These are phyloP conservation scores for Bombus sylvicola DNA, from an alignment of 1,140 invertebrate species.

Conservation along the genomic window DNA sequence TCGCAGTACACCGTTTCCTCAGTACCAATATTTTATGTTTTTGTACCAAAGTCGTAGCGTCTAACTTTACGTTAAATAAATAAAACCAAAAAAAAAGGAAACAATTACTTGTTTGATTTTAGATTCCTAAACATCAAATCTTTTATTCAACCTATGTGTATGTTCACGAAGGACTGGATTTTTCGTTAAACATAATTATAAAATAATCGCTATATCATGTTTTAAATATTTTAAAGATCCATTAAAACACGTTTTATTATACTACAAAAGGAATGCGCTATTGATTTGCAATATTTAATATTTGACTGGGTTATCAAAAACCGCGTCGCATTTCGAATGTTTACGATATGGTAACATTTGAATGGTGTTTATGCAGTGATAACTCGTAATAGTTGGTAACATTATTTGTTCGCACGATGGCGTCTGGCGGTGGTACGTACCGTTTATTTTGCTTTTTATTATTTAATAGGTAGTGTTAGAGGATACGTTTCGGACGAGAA, in stretches of 20 bases:
- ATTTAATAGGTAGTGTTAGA: slow-evolving; percentile 35
- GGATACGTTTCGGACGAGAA: background rate
- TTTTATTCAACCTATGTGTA: no score
- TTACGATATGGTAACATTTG: slow-evolving; percentile 35
- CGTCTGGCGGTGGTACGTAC: slow-evolving; percentile 72
- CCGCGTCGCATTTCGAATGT: no score
- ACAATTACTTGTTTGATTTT: background rate
- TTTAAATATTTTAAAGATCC: background rate
- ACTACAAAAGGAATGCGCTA: slow-evolving; percentile 2
- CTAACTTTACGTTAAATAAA: slow-evolving; percentile 81
- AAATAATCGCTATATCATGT: no score
- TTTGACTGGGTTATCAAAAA: background rate
- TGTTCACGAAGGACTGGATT: background rate
- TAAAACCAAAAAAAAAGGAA: slow-evolving; percentile 68
- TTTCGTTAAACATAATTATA: background rate
- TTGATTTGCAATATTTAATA: background rate
- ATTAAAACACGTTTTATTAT: background rate
- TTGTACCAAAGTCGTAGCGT: slow-evolving; percentile 81
- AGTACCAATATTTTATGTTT: slow-evolving; percentile 79
- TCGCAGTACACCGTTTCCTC: slow-evolving; percentile 71
- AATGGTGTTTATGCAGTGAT: slow-evolving; percentile 31
- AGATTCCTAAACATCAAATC: background rate
- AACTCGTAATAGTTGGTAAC: slow-evolving; percentile 52
- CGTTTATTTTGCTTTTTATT: slow-evolving; percentile 58
- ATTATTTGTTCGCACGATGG: slow-evolving; percentile 72